phyloP scores from a whole-genome alignment of 2,888 invertebrate species.

The Zaprionus lineosus region DNA sequence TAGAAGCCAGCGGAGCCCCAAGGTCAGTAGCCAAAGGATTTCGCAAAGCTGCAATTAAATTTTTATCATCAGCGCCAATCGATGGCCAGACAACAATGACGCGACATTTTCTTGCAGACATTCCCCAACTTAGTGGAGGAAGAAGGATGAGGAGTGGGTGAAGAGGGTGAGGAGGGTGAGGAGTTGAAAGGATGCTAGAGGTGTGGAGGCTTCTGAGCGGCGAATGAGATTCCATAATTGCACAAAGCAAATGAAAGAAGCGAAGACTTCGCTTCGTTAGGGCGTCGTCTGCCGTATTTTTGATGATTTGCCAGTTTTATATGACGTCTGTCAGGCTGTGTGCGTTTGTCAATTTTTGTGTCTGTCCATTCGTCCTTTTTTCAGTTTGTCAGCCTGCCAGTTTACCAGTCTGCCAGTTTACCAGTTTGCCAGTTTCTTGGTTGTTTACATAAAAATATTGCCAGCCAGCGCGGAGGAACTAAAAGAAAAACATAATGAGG shows the following conservation, averaged over 20 bases:
- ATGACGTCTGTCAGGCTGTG: conserved; percentile 23
- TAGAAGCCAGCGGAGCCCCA: conserved; percentile 5
- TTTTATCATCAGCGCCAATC: conserved; percentile 30
- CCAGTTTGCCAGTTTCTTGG: conserved; percentile 30
- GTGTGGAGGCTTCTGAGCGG: not conserved
- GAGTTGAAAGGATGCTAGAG: not conserved
- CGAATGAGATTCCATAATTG: conserved; percentile 53
- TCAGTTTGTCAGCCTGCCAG: conserved; percentile 27
- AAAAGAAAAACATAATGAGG: conserved; percentile 63
- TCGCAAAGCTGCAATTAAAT: conserved; percentile 44
- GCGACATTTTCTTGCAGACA: conserved; percentile 15
- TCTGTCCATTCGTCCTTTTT: conserved; percentile 32
- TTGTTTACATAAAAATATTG: conserved; percentile 74
- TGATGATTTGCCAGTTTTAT: conserved; percentile 61
- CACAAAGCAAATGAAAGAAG: conserved; percentile 60
- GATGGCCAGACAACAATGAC: conserved; percentile 45
- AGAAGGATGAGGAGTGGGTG: not conserved
- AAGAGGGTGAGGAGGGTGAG: not conserved
- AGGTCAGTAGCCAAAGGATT: conserved; percentile 28
- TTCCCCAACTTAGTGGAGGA: conserved; percentile 4
- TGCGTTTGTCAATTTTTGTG: conserved; percentile 18
- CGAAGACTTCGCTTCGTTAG: conserved; percentile 53
- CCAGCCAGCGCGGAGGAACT: conserved; percentile 31
- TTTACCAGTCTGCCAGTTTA: too few species aligned
- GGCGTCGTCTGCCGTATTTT: conserved; percentile 31